Evolutionary conservation across 2,888 invertebrate genomes (phyloP).

Genomic region (Hirtodrosophila confusa): DNA sequence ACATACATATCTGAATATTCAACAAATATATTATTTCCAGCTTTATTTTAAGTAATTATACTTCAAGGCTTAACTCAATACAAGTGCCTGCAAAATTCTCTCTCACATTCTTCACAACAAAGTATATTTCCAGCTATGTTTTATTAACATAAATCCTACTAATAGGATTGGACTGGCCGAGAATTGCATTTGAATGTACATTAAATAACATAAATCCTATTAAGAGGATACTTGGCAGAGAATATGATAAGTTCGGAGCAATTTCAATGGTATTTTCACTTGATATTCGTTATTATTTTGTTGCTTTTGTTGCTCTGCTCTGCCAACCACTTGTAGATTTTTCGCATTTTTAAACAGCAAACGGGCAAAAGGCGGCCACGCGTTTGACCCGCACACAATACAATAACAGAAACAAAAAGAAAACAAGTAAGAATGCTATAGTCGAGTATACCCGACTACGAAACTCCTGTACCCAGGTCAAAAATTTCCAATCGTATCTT

Average conservation of each 20-base stretch:
- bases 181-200: neutral
- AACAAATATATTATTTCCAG: no score
- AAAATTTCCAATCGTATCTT: no score
- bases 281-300: conserved; percentile 22
- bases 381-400: conserved; percentile 63
- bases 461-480: no score
- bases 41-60: no score
- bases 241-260: conserved; percentile 31
- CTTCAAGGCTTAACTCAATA: no score
- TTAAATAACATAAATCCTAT: neutral
- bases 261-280: conserved; percentile 57
- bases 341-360: conserved; percentile 61
- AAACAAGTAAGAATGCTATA: no score
- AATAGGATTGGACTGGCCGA: neutral
- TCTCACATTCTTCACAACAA: no score
- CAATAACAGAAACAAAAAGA: conserved; percentile 15
- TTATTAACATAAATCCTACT: no score
- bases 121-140: no score
- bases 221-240: neutral
- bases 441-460: no score
- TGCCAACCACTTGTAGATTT: conserved; percentile 71
- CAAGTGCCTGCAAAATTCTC: no score
- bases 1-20: no score
- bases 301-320: conserved; percentile 12
- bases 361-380: conserved; percentile 60